phyloP scores from a whole-genome alignment of 2,113 vertebrate species.

The Gasterosteus aculeatus region DNA sequence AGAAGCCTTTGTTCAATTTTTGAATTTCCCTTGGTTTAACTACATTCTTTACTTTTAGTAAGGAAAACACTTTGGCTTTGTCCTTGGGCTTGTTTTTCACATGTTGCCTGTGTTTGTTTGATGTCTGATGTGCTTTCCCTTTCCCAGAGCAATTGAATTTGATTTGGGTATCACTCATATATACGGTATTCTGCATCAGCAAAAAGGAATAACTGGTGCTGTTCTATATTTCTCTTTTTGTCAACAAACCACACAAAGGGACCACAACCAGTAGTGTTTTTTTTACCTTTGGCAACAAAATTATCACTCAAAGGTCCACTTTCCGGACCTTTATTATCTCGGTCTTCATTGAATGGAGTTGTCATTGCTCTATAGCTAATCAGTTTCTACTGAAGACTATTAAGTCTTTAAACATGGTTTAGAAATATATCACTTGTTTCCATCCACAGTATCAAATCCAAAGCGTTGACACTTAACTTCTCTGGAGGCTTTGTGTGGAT shows the following conservation, averaged over 20 bases:
- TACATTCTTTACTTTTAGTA: slow-evolving; percentile 43
- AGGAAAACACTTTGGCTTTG: slow-evolving; percentile 11
- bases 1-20: slow-evolving; percentile 44
- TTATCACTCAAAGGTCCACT: not conserved
- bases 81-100: slow-evolving; percentile 33
- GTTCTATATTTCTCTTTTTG: slow-evolving; percentile 10
- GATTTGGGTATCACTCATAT: slow-evolving; percentile 41
- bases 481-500: not conserved
- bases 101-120: slow-evolving; percentile 19
- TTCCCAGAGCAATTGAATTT: slow-evolving; percentile 57
- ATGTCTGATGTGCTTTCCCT: slow-evolving; percentile 45
- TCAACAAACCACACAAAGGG: slow-evolving; percentile 10
- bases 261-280: slow-evolving; percentile 6
- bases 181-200: slow-evolving; percentile 27
- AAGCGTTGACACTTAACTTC: not conserved
- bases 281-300: not conserved
- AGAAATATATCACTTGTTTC: not conserved
- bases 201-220: not conserved
- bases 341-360: not conserved
- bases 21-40: slow-evolving; percentile 41
- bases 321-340: not conserved
- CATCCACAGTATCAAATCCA: not conserved
- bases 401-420: not conserved
- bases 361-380: not conserved
- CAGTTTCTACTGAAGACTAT: not conserved